A percentile compares a stretch with the other conserved stretches of the same genome.
These are phyloP conservation scores for Melikaiella ostensackeni DNA, from an alignment of 2,888 invertebrate species.

Conservation along the genomic window DNA sequence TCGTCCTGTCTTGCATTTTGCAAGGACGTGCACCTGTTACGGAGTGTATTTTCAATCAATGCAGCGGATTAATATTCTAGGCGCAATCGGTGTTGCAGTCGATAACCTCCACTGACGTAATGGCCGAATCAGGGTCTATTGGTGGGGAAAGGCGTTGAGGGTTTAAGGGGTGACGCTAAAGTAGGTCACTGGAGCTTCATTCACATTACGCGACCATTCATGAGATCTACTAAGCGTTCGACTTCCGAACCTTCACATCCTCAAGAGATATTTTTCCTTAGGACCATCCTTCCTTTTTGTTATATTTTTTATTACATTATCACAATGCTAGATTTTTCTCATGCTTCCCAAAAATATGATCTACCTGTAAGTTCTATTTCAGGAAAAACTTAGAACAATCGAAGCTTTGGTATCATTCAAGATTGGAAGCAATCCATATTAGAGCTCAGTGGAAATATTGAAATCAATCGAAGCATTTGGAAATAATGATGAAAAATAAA, in stretches of 20 bases:
- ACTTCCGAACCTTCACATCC: slow-evolving; percentile 52
- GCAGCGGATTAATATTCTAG: slow-evolving; percentile 66
- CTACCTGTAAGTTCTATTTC: no score
- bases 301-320: not conserved
- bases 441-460: no score
- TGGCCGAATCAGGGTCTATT: slow-evolving; percentile 50
- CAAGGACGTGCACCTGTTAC: slow-evolving; percentile 19
- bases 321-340: no score
- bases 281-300: not conserved
- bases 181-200: slow-evolving; percentile 77
- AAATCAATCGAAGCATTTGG: no score
- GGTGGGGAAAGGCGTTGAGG: slow-evolving; percentile 55
- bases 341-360: no score
- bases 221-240: slow-evolving; percentile 75
- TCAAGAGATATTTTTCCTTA: not conserved
- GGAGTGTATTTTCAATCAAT: slow-evolving; percentile 63
- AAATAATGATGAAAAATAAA: no score
- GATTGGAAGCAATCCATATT: no score
- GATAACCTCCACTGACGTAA: slow-evolving; percentile 71
- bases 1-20: slow-evolving; percentile 3
- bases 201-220: slow-evolving; percentile 77
- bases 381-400: no score
- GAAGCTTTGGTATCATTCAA: no score
- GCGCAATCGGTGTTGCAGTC: slow-evolving; percentile 62
- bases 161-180: slow-evolving; percentile 65